Evolutionary conservation across 2,113 vertebrate genomes (phyloP).

Genomic region (Atractosteus spatula): DNA sequence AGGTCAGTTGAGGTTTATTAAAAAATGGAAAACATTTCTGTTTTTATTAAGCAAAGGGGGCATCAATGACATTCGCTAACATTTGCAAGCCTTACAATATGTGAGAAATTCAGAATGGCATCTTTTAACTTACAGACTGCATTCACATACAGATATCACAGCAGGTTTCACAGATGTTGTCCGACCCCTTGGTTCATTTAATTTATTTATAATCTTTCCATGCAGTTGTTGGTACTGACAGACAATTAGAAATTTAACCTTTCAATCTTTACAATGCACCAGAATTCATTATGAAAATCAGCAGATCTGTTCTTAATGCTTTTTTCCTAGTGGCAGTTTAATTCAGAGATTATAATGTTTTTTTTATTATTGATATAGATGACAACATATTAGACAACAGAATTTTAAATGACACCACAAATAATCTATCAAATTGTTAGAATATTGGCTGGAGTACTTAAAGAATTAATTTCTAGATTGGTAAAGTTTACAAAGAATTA

Average conservation of each 20-base stretch:
- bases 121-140: no score
- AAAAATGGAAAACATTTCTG: no score
- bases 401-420: no score
- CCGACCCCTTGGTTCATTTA: no score
- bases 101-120: no score
- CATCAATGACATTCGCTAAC: no score
- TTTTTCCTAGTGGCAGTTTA: neutral
- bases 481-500: neutral
- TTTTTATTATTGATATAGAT: neutral
- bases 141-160: neutral
- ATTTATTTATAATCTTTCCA: neutral
- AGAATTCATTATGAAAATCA: neutral
- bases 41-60: no score
- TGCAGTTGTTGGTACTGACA: conserved; percentile 2
- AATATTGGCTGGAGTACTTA: no score
- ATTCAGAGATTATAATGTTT: neutral
- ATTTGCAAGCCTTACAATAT: no score
- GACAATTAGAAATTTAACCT: neutral
- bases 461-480: no score
- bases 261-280: neutral
- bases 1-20: no score
- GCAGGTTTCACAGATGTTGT: neutral
- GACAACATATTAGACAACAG: neutral
- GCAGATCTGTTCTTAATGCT: neutral
- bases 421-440: no score